These are phyloP conservation scores for Centropristis striata DNA, from an alignment of 2,113 vertebrate species.

Conservation along the genomic window DNA sequence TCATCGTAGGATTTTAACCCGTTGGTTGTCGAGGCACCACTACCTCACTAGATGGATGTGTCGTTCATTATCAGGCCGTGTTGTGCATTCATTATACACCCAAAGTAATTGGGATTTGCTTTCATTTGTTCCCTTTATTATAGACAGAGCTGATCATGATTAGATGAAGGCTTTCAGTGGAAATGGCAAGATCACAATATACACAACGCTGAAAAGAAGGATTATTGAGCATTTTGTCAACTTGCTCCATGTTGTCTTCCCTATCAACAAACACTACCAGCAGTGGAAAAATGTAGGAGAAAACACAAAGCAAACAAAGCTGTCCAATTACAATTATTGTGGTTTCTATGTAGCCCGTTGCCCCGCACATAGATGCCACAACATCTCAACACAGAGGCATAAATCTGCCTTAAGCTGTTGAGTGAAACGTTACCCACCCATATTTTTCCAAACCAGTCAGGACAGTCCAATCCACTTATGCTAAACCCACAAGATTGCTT, in stretches of 20 bases:
- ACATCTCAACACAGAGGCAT: slow-evolving; percentile 51
- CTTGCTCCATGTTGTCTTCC: neutral
- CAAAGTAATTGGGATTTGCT: slow-evolving; percentile 44
- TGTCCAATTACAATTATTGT: slow-evolving; percentile 16
- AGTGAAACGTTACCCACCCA: slow-evolving; percentile 51
- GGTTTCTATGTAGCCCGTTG: slow-evolving; percentile 8
- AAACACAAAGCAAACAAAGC: slow-evolving; percentile 2
- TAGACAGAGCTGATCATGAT: neutral
- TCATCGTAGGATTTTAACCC: slow-evolving; percentile 45
- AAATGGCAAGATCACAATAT: neutral
- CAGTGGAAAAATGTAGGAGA: neutral
- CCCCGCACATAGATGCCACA: slow-evolving; percentile 27
- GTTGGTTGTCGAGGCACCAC: slow-evolving; percentile 1
- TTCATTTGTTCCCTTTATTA: slow-evolving; percentile 7
- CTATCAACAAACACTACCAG: slow-evolving; percentile 15
- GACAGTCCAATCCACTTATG: slow-evolving; percentile 49
- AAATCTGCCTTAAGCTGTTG: slow-evolving; percentile 47
- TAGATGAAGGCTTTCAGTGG: neutral
- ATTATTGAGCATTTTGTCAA: neutral
- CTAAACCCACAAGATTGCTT: slow-evolving; percentile 46
- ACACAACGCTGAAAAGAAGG: neutral
- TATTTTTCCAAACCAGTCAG: slow-evolving; percentile 54
- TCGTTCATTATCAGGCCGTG: slow-evolving; percentile 33
- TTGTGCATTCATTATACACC: slow-evolving; percentile 19
- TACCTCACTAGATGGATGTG: slow-evolving; percentile 38